phyloP scores from a whole-genome alignment of 1,140 invertebrate species.

The Drosophila equinoxialis region DNA sequence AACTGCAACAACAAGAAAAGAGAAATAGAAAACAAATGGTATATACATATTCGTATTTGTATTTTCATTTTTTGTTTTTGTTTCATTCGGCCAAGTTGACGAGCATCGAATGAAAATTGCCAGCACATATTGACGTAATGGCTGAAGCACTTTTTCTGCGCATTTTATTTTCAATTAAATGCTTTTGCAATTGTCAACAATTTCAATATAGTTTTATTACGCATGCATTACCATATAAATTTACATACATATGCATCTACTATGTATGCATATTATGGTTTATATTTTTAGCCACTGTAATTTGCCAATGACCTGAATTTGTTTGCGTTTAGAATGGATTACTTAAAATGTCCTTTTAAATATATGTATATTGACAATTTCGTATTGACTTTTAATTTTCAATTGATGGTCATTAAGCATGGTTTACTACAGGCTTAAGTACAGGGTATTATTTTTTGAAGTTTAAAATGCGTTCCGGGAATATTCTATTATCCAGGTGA shows the following conservation, averaged over 20 bases:
- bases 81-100: conserved; percentile 19
- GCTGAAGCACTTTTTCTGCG: conserved; percentile 6
- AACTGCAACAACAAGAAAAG: conserved; percentile 14
- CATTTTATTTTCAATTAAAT: conserved; percentile 25
- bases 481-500: too few species aligned
- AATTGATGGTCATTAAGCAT: not conserved
- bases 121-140: conserved; percentile 44
- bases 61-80: too few species aligned
- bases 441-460: not conserved
- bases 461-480: too few species aligned
- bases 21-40: conserved; percentile 9
- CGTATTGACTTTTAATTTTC: conserved; percentile 11
- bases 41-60: not conserved
- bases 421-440: not conserved
- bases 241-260: not conserved
- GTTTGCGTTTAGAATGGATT: conserved; percentile 17
- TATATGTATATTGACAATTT: conserved; percentile 22
- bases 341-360: not conserved
- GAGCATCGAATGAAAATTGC: conserved; percentile 45
- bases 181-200: conserved; percentile 42
- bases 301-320: conserved; percentile 26
- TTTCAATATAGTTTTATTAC: conserved; percentile 30
- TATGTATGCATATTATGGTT: conserved; percentile 5
- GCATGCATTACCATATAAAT: not conserved
- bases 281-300: conserved; percentile 38